Conservation (phyloP, 2,113 vertebrate species). For the Agapornis roseicollis region DNA sequence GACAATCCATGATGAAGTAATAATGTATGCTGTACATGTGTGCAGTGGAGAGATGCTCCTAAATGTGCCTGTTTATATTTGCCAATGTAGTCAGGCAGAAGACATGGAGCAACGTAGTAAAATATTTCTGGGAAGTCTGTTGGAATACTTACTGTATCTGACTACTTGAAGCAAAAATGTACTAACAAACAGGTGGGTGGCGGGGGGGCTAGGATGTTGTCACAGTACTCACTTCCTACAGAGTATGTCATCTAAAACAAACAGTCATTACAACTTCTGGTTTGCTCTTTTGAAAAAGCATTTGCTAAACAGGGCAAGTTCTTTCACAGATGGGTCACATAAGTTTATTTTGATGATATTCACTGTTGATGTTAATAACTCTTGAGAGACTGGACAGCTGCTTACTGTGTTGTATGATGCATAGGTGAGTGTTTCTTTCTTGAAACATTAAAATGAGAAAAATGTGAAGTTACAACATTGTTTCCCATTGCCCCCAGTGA, state of each 20-base stretch:
- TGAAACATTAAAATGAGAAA: neutral
- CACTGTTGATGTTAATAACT: neutral
- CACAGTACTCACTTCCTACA: neutral
- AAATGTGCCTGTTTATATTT: neutral
- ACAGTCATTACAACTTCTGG: neutral
- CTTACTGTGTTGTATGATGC: neutral
- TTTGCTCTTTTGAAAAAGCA: neutral
- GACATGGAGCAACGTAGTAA: neutral
- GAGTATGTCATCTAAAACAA: neutral
- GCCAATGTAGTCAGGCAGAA: neutral
- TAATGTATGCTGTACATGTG: fast-evolving
- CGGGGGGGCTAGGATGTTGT: neutral
- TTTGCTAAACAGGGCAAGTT: neutral
- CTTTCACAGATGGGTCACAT: neutral
- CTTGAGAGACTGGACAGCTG: neutral
- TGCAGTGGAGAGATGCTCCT: neutral
- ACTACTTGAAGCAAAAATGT: neutral
- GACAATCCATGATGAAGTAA: neutral
- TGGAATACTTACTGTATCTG: neutral
- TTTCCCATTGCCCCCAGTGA: neutral
- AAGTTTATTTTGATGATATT: neutral
- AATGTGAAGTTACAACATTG: neutral
- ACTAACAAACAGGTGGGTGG: neutral
- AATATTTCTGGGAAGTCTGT: neutral
- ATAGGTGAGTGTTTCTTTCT: neutral